Percentiles rank a stretch among this genome's conserved stretches.
Evolutionary conservation across 1,140 invertebrate genomes (phyloP).

Genomic region (Bombus sibiricus): DNA sequence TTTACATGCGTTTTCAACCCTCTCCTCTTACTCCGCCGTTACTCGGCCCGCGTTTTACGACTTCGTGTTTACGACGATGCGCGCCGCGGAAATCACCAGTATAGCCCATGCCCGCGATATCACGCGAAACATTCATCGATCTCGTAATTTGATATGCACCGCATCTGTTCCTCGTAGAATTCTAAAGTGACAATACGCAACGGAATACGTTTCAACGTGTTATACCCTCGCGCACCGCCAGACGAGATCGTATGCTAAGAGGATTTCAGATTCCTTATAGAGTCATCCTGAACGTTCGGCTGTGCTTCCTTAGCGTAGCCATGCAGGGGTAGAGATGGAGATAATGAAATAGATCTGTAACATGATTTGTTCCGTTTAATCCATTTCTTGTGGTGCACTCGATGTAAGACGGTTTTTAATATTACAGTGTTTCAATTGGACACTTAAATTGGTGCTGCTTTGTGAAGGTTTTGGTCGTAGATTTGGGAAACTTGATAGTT

Average conservation of each 20-base stretch:
- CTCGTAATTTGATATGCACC: constrained; percentile 5
- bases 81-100: constrained; percentile 38
- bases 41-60: constrained; percentile 48
- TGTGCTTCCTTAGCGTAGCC: background rate
- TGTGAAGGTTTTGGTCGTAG: too few species aligned
- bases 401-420: background rate
- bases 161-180: constrained; percentile 40
- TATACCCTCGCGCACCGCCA: background rate
- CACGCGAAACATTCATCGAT: constrained; percentile 51
- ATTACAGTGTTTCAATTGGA: background rate
- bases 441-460: too few species aligned
- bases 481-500: too few species aligned
- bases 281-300: background rate
- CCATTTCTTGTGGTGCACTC: background rate
- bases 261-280: background rate
- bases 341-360: background rate
- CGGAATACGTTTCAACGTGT: background rate
- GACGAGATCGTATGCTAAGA: background rate
- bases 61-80: constrained; percentile 55
- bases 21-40: background rate
- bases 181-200: background rate
- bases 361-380: background rate
- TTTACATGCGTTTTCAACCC: constrained; percentile 54
- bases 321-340: background rate
- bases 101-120: constrained; percentile 11